These are phyloP conservation scores for Melanotaenia parkinsoni DNA, from an alignment of 2,797 vertebrate species.

Conservation along the genomic window DNA sequence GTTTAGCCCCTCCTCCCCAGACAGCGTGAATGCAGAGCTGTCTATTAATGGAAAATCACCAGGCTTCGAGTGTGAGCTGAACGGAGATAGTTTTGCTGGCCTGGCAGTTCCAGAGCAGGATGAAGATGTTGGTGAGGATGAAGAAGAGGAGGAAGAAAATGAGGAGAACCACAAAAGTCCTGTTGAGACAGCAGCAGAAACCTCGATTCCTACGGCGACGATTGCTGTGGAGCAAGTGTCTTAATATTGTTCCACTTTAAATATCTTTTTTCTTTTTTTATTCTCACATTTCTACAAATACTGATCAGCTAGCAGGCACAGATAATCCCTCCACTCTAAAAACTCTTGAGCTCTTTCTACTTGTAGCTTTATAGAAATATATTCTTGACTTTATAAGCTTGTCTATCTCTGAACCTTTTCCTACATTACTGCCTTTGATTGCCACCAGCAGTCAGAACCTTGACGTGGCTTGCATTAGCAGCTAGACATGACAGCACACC, in stretches of 20 bases:
- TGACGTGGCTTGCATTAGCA: conserved; percentile 11
- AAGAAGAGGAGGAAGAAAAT: conserved; percentile 60
- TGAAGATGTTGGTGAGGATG: conserved; percentile 65
- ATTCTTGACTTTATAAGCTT: background rate
- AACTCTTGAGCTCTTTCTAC: conserved; percentile 7
- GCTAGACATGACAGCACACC: background rate
- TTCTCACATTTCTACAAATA: conserved; percentile 23
- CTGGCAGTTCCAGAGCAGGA: conserved; percentile 72
- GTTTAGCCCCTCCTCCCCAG: conserved; percentile 53
- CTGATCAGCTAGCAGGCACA: conserved; percentile 18
- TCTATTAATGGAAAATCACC: conserved; percentile 66
- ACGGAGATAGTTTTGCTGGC: conserved; percentile 58
- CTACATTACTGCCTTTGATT: conserved; percentile 13
- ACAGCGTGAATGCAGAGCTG: conserved; percentile 63
- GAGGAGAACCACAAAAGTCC: conserved; percentile 56
- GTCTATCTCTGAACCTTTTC: conserved; percentile 8
- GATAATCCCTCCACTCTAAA: conserved; percentile 32
- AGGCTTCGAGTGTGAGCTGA: conserved; percentile 61
- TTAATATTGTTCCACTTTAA: conserved; percentile 62
- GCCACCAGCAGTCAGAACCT: conserved; percentile 18
- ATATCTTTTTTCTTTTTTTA: conserved; percentile 20
- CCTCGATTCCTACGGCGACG: conserved; percentile 52
- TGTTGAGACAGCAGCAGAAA: conserved; percentile 47
- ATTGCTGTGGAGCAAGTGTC: conserved; percentile 73
- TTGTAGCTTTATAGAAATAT: conserved; percentile 8